Base-by-base conservation (phyloP, 2,113 vertebrate genomes). In the Marmota monax region DNA sequence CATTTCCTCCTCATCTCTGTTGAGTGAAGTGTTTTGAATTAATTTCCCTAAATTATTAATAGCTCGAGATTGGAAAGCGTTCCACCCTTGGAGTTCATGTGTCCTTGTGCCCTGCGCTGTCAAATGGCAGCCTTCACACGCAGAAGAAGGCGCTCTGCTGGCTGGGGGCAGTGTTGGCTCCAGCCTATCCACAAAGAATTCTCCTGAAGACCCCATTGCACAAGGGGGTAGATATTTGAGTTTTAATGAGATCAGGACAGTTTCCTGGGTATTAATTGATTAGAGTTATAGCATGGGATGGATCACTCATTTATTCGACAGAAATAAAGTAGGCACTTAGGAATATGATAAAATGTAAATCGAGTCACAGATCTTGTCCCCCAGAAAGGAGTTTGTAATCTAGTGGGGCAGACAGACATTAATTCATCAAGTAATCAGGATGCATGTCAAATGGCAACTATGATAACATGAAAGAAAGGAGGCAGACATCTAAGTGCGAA, bases 11-110 rank as follows among this genome's bases (percentile, higher is more conserved):
- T 98, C 87, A 14, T 95, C 96, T 98, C 96, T 97, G 96, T 95
- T 98, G 98, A 98, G 96, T 98, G 97, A 98, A 98, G 97, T 98
- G 97, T 97, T 98, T 97, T 98, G 98, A 99, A 98, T 99, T 99
- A 99, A 98, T 98, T 99, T 98, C 67, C 69, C 97, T 98, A 98
- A 98, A 98, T 99, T 98, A 98, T 98, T 98, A 99, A 98, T 98
- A 98, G 97, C 94, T 97, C 90, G 94, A 94, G 97, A 98, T 98
- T 97, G 95, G 98, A 98, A 98, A 98, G 97, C 97, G 97, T 98
- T 98, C 97, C 90, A 96, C 96, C 92, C 74, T 94, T 96, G 96
- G 94, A 98, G 95, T 96, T 98, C 97, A 95, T 94, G 97, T 97
- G 97, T 98, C 97, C 96, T 97, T 92, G 80, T 67, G 95, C 70